Base-by-base conservation (phyloP, 2,888 invertebrate species). In the Parochlus steinenii region DNA sequence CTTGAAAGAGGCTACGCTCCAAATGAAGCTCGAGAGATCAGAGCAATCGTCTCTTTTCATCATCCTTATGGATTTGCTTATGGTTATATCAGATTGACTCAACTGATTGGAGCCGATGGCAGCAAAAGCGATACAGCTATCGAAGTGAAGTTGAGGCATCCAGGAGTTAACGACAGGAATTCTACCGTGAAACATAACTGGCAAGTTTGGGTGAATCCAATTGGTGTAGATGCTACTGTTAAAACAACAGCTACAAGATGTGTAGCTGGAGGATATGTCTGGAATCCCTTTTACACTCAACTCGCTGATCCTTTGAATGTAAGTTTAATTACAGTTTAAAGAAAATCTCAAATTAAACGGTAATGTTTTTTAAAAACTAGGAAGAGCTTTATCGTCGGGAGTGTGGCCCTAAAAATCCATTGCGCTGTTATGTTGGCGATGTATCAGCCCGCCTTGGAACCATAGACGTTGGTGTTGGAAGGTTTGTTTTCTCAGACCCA, bases 211-310 rank as follows among this genome's bases (percentile, higher is more conserved):
- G 89, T 90, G 23, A 90, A 89, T 62, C 79, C 85, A 0, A 82
- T 90, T 28, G 87, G 86, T 1, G 86, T 87, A 36, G 90, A 90
- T 61, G 89, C 89, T 1, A 69, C 81, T 0, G 87, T 89, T 5
- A 69, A 75, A 53, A 74, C 78, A 23, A 72, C 77, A 40, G 62
- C 63, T 43, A 82, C 85, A 1, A 67, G 90, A 44, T 90, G 90
- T 54, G 83, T 86, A 6, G 89, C 90, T 2, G 86, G 81, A 16
- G 90, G 90, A 6, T 89, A 86, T 51, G 69, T 79, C 8, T 89
- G 87, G 87, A 89, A 89, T 65, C 89, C 89, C 0, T 81, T 71
- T 61, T 87, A 77, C 50, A 86, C 86, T 2, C 87, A 89, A 56
- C 62, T 89, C 1, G 87, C 87, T 1, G 85, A 86, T 62, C 87